phyloP scores from a whole-genome alignment of 2,113 vertebrate genomes.

The Spea bombifrons region DNA sequence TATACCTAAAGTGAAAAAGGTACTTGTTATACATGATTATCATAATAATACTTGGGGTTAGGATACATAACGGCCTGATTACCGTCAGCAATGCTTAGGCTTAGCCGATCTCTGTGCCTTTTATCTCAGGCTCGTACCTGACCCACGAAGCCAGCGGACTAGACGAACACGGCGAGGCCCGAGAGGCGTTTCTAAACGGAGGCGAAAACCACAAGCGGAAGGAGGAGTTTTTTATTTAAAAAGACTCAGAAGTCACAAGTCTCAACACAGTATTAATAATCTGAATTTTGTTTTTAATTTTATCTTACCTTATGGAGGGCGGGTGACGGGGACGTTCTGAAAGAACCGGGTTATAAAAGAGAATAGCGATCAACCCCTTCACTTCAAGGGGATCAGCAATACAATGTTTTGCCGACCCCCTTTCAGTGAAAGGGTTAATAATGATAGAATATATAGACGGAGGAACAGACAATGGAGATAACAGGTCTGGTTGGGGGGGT shows the following conservation, averaged over 20 bases:
- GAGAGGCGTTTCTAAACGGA: slow-evolving; percentile 90
- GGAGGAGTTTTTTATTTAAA: slow-evolving; percentile 92
- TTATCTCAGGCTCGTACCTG: slow-evolving; percentile 81
- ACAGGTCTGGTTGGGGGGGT: no score
- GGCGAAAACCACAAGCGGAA: slow-evolving; percentile 86
- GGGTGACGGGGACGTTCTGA: slow-evolving; percentile 8
- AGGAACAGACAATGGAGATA: background rate
- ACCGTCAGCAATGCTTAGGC: no score
- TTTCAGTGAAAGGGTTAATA: slow-evolving; percentile 4
- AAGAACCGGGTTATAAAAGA: background rate
- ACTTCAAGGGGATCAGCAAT: background rate
- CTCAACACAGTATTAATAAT: slow-evolving; percentile 48
- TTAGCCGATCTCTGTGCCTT: background rate
- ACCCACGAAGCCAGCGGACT: slow-evolving; percentile 90
- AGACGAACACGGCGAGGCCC: slow-evolving; percentile 89
- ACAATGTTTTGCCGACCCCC: background rate
- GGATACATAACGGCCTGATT: no score
- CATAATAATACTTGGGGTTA: no score
- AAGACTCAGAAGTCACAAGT: slow-evolving; percentile 16
- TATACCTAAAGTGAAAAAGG: no score
- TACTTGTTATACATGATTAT: no score
- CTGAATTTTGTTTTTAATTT: slow-evolving; percentile 44
- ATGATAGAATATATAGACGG: background rate
- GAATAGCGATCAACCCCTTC: background rate
- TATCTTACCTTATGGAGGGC: slow-evolving; percentile 34